These are phyloP conservation scores for Synergus japonicus DNA, from an alignment of 2,888 invertebrate species.

Conservation along the genomic window DNA sequence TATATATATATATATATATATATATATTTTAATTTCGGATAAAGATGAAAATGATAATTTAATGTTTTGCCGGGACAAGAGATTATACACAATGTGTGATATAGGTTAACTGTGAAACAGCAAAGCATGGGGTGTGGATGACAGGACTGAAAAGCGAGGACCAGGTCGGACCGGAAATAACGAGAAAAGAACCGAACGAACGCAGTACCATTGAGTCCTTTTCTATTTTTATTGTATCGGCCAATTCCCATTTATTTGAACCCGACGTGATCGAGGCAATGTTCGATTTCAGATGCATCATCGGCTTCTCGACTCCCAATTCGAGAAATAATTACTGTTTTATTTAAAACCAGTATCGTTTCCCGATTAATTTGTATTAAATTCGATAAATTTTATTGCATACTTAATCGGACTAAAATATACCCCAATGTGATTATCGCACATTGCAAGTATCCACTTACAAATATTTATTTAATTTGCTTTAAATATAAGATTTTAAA, in stretches of 20 bases:
- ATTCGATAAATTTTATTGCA: background rate
- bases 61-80: background rate
- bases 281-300: slow-evolving; percentile 35
- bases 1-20: background rate
- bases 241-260: slow-evolving; percentile 29
- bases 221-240: slow-evolving; percentile 19
- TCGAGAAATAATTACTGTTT: slow-evolving; percentile 21
- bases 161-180: slow-evolving; percentile 62
- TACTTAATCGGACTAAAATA: background rate
- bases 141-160: slow-evolving; percentile 53
- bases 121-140: slow-evolving; percentile 59
- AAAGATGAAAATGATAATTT: background rate
- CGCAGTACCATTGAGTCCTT: slow-evolving; percentile 15
- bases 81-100: background rate
- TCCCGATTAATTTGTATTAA: background rate
- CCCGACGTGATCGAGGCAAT: slow-evolving; percentile 11
- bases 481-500: background rate
- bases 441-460: background rate
- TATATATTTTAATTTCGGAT: too few relatives aligned
- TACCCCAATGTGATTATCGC: background rate
- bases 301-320: background rate
- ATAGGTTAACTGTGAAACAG: slow-evolving; percentile 37
- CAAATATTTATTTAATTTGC: background rate
- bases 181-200: slow-evolving; percentile 59
- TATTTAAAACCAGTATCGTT: background rate